Base-by-base conservation (phyloP, 2,888 invertebrate genomes). In the Calameuta filiformis region DNA sequence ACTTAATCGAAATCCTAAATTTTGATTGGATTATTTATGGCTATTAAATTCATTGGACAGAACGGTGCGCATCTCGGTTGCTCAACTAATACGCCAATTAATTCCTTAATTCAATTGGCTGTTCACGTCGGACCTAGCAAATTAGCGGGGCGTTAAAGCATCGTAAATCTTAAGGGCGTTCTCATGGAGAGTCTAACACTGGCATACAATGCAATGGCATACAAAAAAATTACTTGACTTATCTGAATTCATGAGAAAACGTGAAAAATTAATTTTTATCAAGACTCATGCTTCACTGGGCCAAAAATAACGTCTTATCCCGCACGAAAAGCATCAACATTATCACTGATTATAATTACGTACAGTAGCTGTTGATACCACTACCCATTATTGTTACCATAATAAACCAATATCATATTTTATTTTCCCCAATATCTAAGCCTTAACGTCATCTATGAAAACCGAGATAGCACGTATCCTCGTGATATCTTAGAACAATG, bases 101-200 rank as follows among this genome's bases (percentile, higher is more conserved):
- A 86, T 83, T 80, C 76, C 77, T 81, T 86, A 86, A 85, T 85
- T 85, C 83, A 82, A 85, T 85, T 85, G 86, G 80, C 73, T 56
- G 80, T 37, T 56, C 40, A 9, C 15, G 40, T 56, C 40, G 76
- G 68, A 56, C 69, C 68, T 69, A 77, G 81, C 79, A 80, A 83
- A 84, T 82, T 79, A 81, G 75, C 77, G 79, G 71, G 73, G 35
- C 77, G 75, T 77, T 83, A 80, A 84, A 85, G 30, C 15, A 31
- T 34, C 30, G 15, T 71, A 71, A 71, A 71, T 71, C 71, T 34
- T 71, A 33, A 56, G 23, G 6, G 15, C 15, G 23, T 56, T 56
- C 40, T 56, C 40, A 23, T 56, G 9, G 40, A 56, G 23, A 56
- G 23, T 9, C 40, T 6, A 56, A 6, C 9, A 9, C 9, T 31